Evolutionary conservation across 37 sponge, comb jelly and placozoan species (phyloP), one percentile per base, ranked within the genome.

Genomic region (Lycopodina hypogea): DNA sequence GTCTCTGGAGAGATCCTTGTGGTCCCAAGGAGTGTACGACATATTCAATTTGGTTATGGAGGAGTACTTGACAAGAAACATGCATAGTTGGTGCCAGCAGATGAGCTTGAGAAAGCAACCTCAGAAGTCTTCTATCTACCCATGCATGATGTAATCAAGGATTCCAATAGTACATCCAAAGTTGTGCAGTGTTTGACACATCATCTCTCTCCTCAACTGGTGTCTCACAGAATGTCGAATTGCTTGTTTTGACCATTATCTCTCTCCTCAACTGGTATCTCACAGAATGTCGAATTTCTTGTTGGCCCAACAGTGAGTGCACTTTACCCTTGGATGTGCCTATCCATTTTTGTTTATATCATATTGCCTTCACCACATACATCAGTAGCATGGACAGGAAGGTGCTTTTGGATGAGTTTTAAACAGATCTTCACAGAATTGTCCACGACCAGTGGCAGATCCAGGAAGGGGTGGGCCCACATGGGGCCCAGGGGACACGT

Each of bases 131-230:
- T 80, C 80, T 80, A 80, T 56, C 28, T 80, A 33, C 80, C 80
- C 60, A 70, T 80, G 80, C 80, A 80, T 37, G 71, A 51, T 73
- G 82, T 81, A 3, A 30, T 29, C 30, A 81, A 81, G 52, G 59
- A 69, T 22, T 69, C 70, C 22, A 80, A 71, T 29, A 70, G 55
- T 9, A 80, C 80, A 17, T 69, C 80, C n/a, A 80, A 80, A 42
- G 8, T 78, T 21, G 78, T 35, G 78, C 68, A 45, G 78, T 78
- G 19, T 78, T 78, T 48, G 78, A 78, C 48, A 60, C 80, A 24
- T 80, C 80, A 6, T 71, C 80, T 8, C 52, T 42, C 26, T 80
- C 71, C 23, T 70, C 71, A 32, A 38, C 70, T 70, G 71, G 71
- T 8, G 71, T 80, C 14, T 80, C 80, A 51, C 67, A 65, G 12